Base-by-base conservation (phyloP, 2,113 vertebrate genomes). In the Trogon surrucura region DNA sequence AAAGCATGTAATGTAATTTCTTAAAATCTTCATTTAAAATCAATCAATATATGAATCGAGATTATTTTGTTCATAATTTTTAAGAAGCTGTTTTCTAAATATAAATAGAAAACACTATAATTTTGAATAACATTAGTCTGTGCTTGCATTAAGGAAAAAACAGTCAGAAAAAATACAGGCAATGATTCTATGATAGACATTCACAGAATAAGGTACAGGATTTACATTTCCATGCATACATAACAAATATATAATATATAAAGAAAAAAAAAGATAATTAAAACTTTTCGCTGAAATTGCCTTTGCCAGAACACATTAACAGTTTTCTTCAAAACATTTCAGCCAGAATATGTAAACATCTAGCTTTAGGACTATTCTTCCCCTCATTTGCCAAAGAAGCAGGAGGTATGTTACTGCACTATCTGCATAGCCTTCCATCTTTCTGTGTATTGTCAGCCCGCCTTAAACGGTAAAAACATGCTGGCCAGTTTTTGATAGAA, bases 111-210 rank as follows among this genome's bases (percentile, higher is more conserved):
- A 81, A 0, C 17, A 47, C 10, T 36, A 5, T 36, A 90, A 70
- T 62, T 93, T 78, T 91, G 20, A 6, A 51, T 25, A 56, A 6
- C 3, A 36, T 77, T 73, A 69, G 2, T 29, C 9, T 61, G 17
- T 38, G 8, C 16, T 77, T 73, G 11, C 44, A 64, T 65, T 58
- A 38, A 80, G 44, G 13, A 44, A 54, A 73, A 69, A 57, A 8
- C 0, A 70, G 4, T 2, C 16, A n/a, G n/a, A n/a, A n/a, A n/a
- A n/a, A 88, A 54, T 21, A 19, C 10, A 66, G 17, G 5, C 13
- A 66, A n/a, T 30, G 21, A 65, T 67, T 83, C 32, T 38, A 18
- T 51, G 16, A 56, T 6, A 80, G n/a, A 25, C 8, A 51, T 25
- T 2, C 27, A 34, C 10, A 56, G 38, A 80, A 4, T 16, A 15